Base-by-base conservation (phyloP, 2,797 vertebrate species). In the Australoheros facetus region DNA sequence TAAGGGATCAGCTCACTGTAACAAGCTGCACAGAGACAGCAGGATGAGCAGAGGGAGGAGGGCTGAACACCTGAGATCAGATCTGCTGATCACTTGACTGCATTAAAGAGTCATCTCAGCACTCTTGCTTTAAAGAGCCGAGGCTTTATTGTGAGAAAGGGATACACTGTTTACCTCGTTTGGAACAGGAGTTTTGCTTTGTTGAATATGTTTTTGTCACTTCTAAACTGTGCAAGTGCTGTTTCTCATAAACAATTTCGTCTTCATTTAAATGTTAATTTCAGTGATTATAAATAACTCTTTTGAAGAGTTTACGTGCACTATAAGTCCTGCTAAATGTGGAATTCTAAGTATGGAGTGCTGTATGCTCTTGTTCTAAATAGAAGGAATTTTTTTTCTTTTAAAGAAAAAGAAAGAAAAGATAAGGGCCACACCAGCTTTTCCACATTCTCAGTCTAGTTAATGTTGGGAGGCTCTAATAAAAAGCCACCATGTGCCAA, bases 401-500 rank as follows among this genome's bases (percentile, higher is more conserved):
- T 37, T 37, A 37, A 37, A 10, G 21, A 79, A 59, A 58, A 83
- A 32, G 32, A 7, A 34, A 45, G n/a, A 53, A 30, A 58, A 85
- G 72, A 86, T 89, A 91, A 89, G 89, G 94, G 90, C 93, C 95
- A 93, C 92, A 87, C 83, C 90, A 91, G 91, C 94, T 95, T 95
- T 95, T 94, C 94, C 91, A 92, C 95, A 95, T 95, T 96, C 95
- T 96, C 96, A 78, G 89, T 94, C 89, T 92, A 90, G 89, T 93
- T 95, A 94, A 95, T 94, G 92, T 95, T 95, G 93, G 88, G 95
- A 95, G 95, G 95, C 95, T 96, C 94, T 94, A 96, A 96, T 96
- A 96, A 96, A 97, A 96, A 97, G 95, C 94, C 77, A 95, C 95
- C 96, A 95, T 97, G 95, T 96, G 96, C 96, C 97, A 97, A 95